Conservation (phyloP, 2,113 vertebrate genomes). For the Sylvietta virens region DNA sequence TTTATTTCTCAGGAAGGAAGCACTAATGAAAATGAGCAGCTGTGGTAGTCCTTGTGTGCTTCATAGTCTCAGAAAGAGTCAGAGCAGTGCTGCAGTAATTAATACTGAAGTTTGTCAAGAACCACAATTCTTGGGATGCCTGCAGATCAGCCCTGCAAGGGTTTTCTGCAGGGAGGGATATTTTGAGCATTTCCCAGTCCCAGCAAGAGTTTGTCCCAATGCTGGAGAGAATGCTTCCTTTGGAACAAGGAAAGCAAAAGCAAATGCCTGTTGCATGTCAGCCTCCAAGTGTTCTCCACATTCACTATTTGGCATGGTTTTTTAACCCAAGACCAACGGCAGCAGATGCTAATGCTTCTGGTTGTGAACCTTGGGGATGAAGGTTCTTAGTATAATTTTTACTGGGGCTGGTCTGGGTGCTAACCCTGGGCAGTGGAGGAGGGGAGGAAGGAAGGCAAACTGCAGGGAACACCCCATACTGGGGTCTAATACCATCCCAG, state of each 20-base stretch:
- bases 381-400: neutral
- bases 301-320: neutral
- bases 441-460: neutral
- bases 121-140: neutral
- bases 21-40: neutral
- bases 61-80: neutral
- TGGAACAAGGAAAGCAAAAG: neutral
- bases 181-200: neutral
- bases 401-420: neutral
- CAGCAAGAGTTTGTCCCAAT: neutral
- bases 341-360: neutral
- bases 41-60: neutral
- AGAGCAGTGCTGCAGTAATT: neutral
- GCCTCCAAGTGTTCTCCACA: neutral
- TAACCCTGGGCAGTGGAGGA: neutral
- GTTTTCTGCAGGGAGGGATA: neutral
- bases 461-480: neutral
- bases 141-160: neutral
- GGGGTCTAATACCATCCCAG: neutral
- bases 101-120: neutral
- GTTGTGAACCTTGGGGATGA: neutral
- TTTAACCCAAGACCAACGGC: neutral
- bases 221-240: neutral
- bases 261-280: neutral
- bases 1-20: neutral